Base-by-base conservation (phyloP, 2,888 invertebrate genomes). In the Conops quadrifasciatus region DNA sequence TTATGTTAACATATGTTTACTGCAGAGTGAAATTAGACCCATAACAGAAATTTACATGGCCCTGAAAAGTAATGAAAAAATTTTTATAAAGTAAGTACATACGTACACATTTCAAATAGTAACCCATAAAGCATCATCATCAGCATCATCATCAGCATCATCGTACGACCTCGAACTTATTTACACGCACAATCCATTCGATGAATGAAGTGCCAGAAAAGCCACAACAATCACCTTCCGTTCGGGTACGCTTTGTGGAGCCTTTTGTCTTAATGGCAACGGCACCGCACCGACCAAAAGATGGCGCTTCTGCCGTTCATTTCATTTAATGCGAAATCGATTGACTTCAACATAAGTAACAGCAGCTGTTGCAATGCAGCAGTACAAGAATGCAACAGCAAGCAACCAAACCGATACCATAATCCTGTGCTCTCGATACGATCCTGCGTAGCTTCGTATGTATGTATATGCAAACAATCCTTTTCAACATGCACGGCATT, bases 311-410 rank as follows among this genome's bases (percentile, higher is more conserved):
- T 71, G 67, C 26, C 56, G 21, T 4, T 36, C 43, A 26, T 1
- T 15, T 58, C 59, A 58, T 24, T 64, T 72, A 68, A 65, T 64
- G 59, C 36, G 58, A 59, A 65, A 71, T 68, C 64, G 71, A 71
- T 71, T 71, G 58, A 68, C 68, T 71, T 43, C 56, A 59, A 30
- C 21, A 47, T 36, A 53, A 24, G 62, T 43, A 21, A 62, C 67
- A 67, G 56, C 56, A 51, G 67, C 60, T 66, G 63, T 59, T 49
- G n/a, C 53, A 13, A n/a, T 9, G 11, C 36, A 26, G 21, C 56
- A 5, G 45, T 1, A 21, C 45, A 19, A 11, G 11, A n/a, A 16
- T 63, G 1, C 43, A 36, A 43, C 62, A n/a, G 21, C 36, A 36
- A 36, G 36, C 36, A 36, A 36, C 36, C 36, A 21, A 63, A 21